A percentile compares a stretch with the other conserved stretches of the same genome.
phyloP scores from a whole-genome alignment of 2,797 vertebrate species.

The Naso thynnoides region DNA sequence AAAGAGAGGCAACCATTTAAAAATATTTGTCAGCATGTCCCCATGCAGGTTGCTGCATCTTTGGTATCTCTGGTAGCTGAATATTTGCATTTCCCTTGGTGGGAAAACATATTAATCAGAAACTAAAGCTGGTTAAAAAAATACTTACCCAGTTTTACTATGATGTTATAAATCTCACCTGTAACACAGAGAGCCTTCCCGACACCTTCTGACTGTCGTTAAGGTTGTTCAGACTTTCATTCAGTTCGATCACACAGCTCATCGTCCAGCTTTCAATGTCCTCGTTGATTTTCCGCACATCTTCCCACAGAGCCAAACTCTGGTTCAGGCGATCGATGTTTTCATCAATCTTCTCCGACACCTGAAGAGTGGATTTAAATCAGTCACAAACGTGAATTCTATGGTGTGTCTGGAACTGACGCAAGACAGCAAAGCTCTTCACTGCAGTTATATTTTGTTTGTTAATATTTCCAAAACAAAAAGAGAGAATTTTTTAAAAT shows the following conservation, averaged over 20 bases:
- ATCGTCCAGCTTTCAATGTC: conserved; percentile 93
- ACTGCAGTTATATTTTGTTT: neutral
- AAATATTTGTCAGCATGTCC: too few species aligned
- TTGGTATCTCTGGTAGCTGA: neutral
- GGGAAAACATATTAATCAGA: neutral
- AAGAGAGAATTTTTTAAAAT: too few species aligned
- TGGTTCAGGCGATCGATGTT: conserved; percentile 88
- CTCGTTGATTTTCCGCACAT: conserved; percentile 87
- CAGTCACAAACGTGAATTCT: neutral
- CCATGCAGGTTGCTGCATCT: too few species aligned
- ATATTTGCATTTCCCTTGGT: neutral
- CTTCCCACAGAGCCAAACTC: conserved; percentile 89
- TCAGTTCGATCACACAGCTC: conserved; percentile 86
- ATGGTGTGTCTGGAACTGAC: neutral
- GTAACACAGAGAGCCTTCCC: conserved; percentile 86
- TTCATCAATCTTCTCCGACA: conserved; percentile 92
- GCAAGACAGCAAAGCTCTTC: neutral
- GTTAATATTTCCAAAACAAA: neutral
- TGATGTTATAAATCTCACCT: conserved; percentile 79
- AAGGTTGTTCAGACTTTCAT: conserved; percentile 89
- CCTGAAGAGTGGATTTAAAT: conserved; percentile 74
- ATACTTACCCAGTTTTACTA: neutral
- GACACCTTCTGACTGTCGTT: conserved; percentile 88
- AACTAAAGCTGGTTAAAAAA: neutral
- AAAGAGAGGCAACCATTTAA: too few species aligned